Conservation (phyloP, 2,888 invertebrate genomes). For the Limulus polyphemus region DNA sequence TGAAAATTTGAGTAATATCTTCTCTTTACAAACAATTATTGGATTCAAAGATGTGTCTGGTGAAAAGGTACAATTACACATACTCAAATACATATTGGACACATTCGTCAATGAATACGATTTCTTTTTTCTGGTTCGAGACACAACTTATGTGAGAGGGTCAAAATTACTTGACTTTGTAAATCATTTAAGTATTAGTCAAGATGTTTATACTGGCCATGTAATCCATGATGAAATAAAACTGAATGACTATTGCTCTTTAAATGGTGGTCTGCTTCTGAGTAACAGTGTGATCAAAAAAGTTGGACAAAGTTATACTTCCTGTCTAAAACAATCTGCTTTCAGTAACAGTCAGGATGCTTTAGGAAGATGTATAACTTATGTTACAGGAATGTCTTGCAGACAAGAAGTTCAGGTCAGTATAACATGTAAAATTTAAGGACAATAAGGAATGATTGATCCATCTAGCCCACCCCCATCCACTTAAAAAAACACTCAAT, state of each 20-base stretch:
- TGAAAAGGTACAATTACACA: slow-evolving; percentile 52
- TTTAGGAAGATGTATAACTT: slow-evolving; percentile 70
- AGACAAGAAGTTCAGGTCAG: slow-evolving; percentile 44
- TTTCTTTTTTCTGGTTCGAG: slow-evolving; percentile 78
- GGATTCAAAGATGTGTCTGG: background rate
- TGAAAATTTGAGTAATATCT: background rate
- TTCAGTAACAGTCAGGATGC: slow-evolving; percentile 71
- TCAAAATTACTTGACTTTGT: slow-evolving; percentile 57
- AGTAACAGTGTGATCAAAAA: slow-evolving; percentile 73
- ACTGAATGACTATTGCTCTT: slow-evolving; percentile 33
- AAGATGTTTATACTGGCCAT: slow-evolving; percentile 41
- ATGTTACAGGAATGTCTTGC: slow-evolving; percentile 54
- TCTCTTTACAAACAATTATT: background rate
- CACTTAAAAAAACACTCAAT: too few species aligned
- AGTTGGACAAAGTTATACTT: slow-evolving; percentile 39
- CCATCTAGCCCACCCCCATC: too few species aligned
- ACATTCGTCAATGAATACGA: slow-evolving; percentile 81
- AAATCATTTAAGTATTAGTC: slow-evolving; percentile 64
- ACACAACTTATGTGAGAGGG: slow-evolving; percentile 70
- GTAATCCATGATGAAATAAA: slow-evolving; percentile 3
- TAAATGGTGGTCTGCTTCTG: slow-evolving; percentile 71
- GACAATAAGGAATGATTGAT: too few species aligned
- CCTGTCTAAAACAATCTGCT: slow-evolving; percentile 55
- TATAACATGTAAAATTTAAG: slow-evolving; percentile 3
- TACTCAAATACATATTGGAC: slow-evolving; percentile 76